A percentile compares a stretch with the other conserved stretches of the same genome.
Evolutionary conservation across 2,113 vertebrate species (phyloP).

Genomic region (Ptyas mucosa): DNA sequence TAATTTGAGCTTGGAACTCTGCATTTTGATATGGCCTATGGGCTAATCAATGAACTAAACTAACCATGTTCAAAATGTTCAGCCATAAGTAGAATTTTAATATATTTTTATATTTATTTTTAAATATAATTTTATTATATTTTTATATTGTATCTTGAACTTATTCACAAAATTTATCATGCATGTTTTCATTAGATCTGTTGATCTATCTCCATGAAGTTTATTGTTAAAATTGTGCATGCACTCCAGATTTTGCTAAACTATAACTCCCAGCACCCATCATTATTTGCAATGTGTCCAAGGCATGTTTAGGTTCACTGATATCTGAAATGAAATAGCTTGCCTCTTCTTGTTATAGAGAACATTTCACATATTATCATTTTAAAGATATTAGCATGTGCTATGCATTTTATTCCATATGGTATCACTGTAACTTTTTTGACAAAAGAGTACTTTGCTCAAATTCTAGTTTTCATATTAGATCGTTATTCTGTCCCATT

Average conservation of each 20-base stretch:
- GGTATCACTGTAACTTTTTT: not conserved
- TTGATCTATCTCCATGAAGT: not conserved
- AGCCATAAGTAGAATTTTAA: not conserved
- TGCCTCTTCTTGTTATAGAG: not conserved
- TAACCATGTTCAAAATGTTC: not conserved
- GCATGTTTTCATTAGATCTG: not conserved
- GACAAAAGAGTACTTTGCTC: not conserved
- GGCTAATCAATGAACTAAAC: too few species aligned
- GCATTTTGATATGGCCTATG: too few species aligned
- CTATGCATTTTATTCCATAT: not conserved
- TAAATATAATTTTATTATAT: not conserved
- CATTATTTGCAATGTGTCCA: not conserved
- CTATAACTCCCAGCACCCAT: not conserved
- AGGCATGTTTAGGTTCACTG: not conserved
- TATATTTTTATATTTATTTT: not conserved
- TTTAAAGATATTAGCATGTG: not conserved
- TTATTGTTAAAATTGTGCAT: not conserved
- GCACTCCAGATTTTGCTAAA: not conserved
- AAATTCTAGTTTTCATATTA: not conserved
- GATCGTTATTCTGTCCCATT: not conserved
- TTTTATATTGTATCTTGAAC: not conserved
- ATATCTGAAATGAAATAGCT: not conserved
- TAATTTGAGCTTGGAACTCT: too few species aligned
- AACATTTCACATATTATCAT: not conserved
- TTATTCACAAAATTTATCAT: not conserved